phyloP scores from a whole-genome alignment of 2,888 invertebrate species.

The Acanthosepion esculentum region DNA sequence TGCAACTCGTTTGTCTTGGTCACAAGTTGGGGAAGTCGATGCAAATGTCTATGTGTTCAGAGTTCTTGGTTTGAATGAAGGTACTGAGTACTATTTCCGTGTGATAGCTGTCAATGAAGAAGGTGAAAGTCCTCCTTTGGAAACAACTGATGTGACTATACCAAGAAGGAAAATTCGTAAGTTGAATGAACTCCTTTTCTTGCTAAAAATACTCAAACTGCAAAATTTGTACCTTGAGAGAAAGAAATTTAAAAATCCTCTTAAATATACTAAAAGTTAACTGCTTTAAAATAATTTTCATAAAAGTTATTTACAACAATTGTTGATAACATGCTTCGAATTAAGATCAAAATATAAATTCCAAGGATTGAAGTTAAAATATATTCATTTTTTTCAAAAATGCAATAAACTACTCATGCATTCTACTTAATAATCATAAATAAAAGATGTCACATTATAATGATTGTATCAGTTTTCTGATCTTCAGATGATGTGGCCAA shows the following conservation, averaged over 20 bases:
- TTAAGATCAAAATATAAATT: too few species aligned
- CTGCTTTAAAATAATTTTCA: too few species aligned
- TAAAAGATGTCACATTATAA: background rate
- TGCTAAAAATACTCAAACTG: background rate
- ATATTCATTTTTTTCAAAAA: too few species aligned
- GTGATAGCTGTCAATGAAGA: constrained; percentile 90
- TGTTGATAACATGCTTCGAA: too few species aligned
- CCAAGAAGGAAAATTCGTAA: constrained; percentile 53
- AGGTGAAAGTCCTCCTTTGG: constrained; percentile 92
- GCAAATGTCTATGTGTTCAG: constrained; percentile 79
- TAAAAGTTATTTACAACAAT: too few species aligned
- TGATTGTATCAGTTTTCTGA: background rate
- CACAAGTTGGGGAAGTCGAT: constrained; percentile 79
- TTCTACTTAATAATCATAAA: background rate
- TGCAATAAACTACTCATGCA: too few species aligned
- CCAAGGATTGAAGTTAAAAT: too few species aligned
- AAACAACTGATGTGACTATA: constrained; percentile 54
- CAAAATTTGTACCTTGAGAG: background rate
- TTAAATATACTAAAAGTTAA: too few species aligned
- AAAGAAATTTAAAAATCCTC: too few species aligned
- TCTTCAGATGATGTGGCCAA: background rate
- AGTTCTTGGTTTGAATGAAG: constrained; percentile 82
- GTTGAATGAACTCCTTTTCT: background rate
- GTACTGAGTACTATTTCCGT: constrained; percentile 91
- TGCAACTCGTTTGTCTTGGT: constrained; percentile 84